A percentile compares a stretch with the other conserved stretches of the same genome.
Evolutionary conservation across 1,140 invertebrate species (phyloP).

Genomic region (Babylonia areolata): DNA sequence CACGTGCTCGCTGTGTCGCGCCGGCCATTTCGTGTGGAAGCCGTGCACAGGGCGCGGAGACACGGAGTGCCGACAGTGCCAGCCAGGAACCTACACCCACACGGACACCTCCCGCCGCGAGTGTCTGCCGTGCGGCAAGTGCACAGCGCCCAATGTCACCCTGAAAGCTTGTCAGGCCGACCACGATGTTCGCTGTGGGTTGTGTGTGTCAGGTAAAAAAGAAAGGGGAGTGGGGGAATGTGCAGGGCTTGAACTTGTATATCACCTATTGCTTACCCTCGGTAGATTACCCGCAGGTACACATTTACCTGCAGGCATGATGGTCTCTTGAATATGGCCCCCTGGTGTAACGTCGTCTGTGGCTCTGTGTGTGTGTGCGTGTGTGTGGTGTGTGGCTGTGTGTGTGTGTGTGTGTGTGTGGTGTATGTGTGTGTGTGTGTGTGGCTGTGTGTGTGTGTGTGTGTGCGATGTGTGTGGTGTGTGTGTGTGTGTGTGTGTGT

Average conservation of each 20-base stretch:
- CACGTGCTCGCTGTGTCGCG: constrained; percentile 10
- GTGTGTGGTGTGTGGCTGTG: no score
- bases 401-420: no score
- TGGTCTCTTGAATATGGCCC: no score
- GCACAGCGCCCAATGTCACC: not conserved
- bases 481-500: no score
- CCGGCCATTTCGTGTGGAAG: not conserved
- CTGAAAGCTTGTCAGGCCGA: not conserved
- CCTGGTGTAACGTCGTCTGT: no score
- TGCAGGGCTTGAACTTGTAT: constrained; percentile 9
- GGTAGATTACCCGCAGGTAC: not conserved
- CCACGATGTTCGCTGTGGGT: not conserved
- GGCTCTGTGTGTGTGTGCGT: no score
- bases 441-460: no score
- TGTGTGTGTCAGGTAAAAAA: not conserved
- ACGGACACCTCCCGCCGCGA: not conserved
- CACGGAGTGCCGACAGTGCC: not conserved
- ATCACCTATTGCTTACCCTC: not conserved
- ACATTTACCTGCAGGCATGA: no score
- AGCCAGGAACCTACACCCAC: not conserved
- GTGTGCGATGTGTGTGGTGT: no score
- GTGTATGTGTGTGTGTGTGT: no score
- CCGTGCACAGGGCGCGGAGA: not conserved
- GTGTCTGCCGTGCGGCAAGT: not conserved
- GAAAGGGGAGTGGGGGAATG: no score